Base-by-base conservation (phyloP, 1,140 invertebrate genomes). In the Drosophila quadrilineata region DNA sequence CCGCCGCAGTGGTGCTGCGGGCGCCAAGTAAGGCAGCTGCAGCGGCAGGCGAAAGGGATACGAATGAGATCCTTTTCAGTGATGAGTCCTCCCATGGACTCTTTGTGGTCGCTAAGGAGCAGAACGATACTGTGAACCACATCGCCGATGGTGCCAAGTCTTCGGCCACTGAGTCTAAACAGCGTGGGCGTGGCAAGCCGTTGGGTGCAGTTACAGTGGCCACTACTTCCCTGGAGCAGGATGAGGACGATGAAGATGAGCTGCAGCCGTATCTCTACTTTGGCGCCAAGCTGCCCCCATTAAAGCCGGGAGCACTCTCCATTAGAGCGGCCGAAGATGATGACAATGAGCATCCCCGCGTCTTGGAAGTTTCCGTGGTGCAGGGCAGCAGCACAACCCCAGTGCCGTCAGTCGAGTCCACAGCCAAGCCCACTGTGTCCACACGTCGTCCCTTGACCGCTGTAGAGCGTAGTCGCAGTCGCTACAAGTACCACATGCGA, bases 211-310 rank as follows among this genome's bases (percentile, higher is more conserved):
- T 60, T 3, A 71, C 45, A 5, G 28, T 57, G 10, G 48, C 71
- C 8, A 40, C 71, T 9, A 67, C 57, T 1, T 76, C 74, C 12
- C 38, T 62, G 33, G 75, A 88, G 12, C 38, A 45, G 36, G 57
- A 67, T 0, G 73, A 76, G 19, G 73, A 60, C 1, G 73, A 70
- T 9, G 69, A 92, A 22, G 93, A 94, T 75, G 93, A 94, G 65
- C 92, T 94, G 90, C 92, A 93, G 36, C 93, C 93, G 28, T 94
- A 94, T 86, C 89, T 94, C n/a, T 93, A 91, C 65, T 94, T 94
- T 82, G 93, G 93, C 0, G 92, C 94, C 75, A 94, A 94, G 75
- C 56, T 94, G 24, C 91, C 91, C 9, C 91, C 91, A 0, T 91
- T 92, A 8, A 92, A 91, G 60, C 91, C 92, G 0, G 90, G 90